Base-by-base conservation (phyloP, 2,888 invertebrate species). In the Hydropsyche betteni region DNA sequence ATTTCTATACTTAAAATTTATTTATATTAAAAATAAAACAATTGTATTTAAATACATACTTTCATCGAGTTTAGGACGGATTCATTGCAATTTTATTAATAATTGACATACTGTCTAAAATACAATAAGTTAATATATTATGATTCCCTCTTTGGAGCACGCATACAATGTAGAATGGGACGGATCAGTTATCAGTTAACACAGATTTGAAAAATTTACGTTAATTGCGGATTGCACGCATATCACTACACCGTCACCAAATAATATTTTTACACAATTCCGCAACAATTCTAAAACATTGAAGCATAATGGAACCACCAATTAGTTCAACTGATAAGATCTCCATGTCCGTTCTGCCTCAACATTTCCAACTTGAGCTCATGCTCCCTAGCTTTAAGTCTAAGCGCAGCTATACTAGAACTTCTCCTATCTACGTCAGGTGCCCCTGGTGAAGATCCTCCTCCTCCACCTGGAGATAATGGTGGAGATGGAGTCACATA, bases 341-440 rank as follows among this genome's bases (percentile, higher is more conserved):
- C 94, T 0, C 90, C 88, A 76, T 90, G 89, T 58, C 91, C 92
- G 82, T 93, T 91, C 82, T 94, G 94, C 74, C 95, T 89, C 74
- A 95, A 83, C 89, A 94, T 91, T 84, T 95, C 95, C 81, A 95
- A 86, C 83, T 94, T 90, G 69, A 95, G 85, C 84, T 96, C 96
- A 83, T 96, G 96, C 83, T 97, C 96, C 72, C 96, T 89, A 0
- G 97, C 97, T 80, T 96, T 96, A 81, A 95, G 89, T 80, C 97
- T 88, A 53, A 97, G 86, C 0, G 94, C 93, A 0, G 95, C 96
- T 81, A 96, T 96, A 82, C 96, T 96, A 44, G 94, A 94, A 81
- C 93, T 94, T 81, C 95, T 87, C 80, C 95, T 88, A 84, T 95
- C 95, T 75, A 94, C 92, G 80, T 94, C 94, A 36, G 91, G 93